Conservation (phyloP, 2,888 invertebrate genomes). For the Pseudolycoriella hygida region DNA sequence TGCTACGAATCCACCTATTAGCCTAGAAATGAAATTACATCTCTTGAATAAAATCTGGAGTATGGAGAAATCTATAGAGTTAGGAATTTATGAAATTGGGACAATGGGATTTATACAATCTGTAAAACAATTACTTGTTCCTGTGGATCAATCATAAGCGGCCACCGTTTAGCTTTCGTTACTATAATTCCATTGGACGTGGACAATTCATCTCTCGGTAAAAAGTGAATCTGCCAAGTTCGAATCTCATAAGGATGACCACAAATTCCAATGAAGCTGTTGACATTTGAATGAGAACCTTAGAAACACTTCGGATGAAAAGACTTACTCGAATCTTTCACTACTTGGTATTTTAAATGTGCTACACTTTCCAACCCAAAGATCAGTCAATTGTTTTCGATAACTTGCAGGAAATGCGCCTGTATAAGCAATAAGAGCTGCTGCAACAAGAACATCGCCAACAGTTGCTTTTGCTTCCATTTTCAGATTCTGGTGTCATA, state of each 20-base stretch:
- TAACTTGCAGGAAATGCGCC: slow-evolving; percentile 72
- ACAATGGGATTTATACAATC: slow-evolving; percentile 9
- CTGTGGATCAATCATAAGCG: slow-evolving; percentile 88
- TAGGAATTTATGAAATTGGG: slow-evolving; percentile 4
- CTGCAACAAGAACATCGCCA: slow-evolving; percentile 75
- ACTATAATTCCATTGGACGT: slow-evolving; percentile 87
- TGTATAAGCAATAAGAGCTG: slow-evolving; percentile 77
- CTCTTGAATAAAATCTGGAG: too few species aligned
- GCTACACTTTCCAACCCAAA: slow-evolving; percentile 52
- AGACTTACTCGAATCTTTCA: slow-evolving; percentile 37
- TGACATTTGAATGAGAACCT: slow-evolving; percentile 16
- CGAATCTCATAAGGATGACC: slow-evolving; percentile 78
- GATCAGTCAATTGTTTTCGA: slow-evolving; percentile 42
- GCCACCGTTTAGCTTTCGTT: slow-evolving; percentile 66
- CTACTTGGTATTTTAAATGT: slow-evolving; percentile 53
- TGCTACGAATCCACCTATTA: slow-evolving; percentile 79
- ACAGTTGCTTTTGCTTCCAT: slow-evolving; percentile 50
- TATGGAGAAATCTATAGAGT: too few species aligned
- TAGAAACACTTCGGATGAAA: slow-evolving; percentile 10
- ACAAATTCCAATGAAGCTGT: slow-evolving; percentile 49
- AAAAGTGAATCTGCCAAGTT: slow-evolving; percentile 74
- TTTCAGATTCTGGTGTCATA: slow-evolving; percentile 37
- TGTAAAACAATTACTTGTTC: slow-evolving; percentile 49
- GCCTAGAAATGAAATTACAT: slow-evolving; percentile 41
- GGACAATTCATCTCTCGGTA: slow-evolving; percentile 75